Percentiles rank a stretch among this genome's conserved stretches.
Evolutionary conservation across 2,797 vertebrate genomes (phyloP).

Genomic region (Molossus molossus): DNA sequence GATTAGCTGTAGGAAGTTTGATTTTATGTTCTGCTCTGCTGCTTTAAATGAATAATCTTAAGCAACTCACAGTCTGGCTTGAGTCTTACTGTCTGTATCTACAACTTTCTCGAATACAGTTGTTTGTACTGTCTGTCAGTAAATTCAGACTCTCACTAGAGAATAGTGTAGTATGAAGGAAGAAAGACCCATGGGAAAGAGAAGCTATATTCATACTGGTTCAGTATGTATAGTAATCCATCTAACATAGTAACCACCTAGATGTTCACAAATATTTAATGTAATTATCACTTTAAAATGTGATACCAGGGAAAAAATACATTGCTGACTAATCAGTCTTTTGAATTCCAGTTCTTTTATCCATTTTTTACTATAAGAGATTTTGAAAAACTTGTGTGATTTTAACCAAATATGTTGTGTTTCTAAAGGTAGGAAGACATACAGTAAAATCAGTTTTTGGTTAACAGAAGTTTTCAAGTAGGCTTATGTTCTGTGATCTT

Average conservation of each 20-base stretch:
- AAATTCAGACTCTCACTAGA: slow-evolving; percentile 9
- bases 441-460: slow-evolving; percentile 54
- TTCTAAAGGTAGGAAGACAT: slow-evolving; percentile 18
- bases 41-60: slow-evolving; percentile 26
- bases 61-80: slow-evolving; percentile 4
- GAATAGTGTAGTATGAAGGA: neutral
- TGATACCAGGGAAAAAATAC: neutral
- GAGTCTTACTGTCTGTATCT: neutral
- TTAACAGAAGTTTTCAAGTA: slow-evolving; percentile 43
- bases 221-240: slow-evolving; percentile 40
- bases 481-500: neutral
- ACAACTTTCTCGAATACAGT: slow-evolving; percentile 21
- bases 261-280: slow-evolving; percentile 38
- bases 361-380: slow-evolving; percentile 30
- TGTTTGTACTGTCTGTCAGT: neutral
- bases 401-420: slow-evolving; percentile 56
- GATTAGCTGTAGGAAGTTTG: slow-evolving; percentile 15
- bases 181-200: slow-evolving; percentile 29
- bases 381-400: slow-evolving; percentile 65
- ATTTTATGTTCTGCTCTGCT: slow-evolving; percentile 53
- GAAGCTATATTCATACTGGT: neutral
- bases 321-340: neutral
- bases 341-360: slow-evolving; percentile 48
- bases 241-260: slow-evolving; percentile 11
- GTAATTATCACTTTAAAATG: slow-evolving; percentile 44